Evolutionary conservation across 2,113 vertebrate species (phyloP).

Genomic region (Otis tarda): DNA sequence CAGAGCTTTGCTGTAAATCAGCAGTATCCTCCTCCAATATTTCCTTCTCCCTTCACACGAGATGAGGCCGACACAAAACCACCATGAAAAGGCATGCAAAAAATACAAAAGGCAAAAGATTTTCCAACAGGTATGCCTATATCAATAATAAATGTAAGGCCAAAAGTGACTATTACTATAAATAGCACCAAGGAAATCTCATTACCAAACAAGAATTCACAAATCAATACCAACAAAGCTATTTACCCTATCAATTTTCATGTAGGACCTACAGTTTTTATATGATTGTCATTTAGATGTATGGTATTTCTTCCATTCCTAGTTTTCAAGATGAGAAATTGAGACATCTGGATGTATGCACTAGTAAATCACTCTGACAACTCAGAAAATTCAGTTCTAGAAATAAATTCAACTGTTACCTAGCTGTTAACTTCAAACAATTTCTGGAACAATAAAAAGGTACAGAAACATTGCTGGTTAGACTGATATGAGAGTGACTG

Average conservation of each 20-base stretch:
- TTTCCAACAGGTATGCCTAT: not conserved
- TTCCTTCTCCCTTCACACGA: not conserved
- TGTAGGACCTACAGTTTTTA: not conserved
- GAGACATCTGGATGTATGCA: not conserved
- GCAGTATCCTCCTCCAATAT: accelerated
- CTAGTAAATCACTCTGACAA: not conserved
- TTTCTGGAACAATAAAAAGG: not conserved
- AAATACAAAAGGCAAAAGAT: not conserved
- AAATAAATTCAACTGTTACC: not conserved
- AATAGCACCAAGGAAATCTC: not conserved
- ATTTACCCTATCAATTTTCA: not conserved
- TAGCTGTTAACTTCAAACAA: not conserved
- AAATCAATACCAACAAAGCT: not conserved
- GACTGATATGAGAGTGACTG: not conserved
- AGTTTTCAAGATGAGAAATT: not conserved
- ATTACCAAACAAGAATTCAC: not conserved
- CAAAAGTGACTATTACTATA: not conserved
- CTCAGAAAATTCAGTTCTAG: not conserved
- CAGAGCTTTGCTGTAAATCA: not conserved
- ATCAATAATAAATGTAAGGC: not conserved
- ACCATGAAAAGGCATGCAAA: not conserved
- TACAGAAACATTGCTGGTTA: not conserved
- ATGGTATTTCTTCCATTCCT: not conserved
- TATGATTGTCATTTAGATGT: not conserved
- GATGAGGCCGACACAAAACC: not conserved